Conservation (phyloP, 2,888 invertebrate species). For the Lissocephala sabroskyi region DNA sequence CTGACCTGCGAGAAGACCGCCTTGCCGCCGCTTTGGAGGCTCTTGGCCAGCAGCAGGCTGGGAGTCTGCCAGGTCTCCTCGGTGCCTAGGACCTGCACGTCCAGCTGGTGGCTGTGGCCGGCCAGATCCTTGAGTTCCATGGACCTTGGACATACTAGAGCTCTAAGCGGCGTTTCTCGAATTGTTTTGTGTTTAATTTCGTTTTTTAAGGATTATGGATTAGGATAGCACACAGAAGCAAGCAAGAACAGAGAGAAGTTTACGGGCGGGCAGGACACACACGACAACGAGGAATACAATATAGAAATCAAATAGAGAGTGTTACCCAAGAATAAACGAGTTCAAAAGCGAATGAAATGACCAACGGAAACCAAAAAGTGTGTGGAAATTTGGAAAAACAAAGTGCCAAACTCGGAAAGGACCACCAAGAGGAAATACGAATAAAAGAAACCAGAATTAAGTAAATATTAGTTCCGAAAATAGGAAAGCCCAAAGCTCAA, state of each 20-base stretch:
- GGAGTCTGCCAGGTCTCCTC: slow-evolving; percentile 93
- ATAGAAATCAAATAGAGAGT: too few species aligned
- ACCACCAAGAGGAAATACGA: too few species aligned
- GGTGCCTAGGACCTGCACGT: slow-evolving; percentile 84
- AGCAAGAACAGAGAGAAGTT: slow-evolving; percentile 35
- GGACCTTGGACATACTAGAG: slow-evolving; percentile 73
- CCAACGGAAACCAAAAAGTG: too few species aligned
- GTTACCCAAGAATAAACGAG: too few species aligned
- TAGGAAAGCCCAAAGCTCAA: too few species aligned
- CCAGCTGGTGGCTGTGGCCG: slow-evolving; percentile 78
- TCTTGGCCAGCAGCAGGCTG: slow-evolving; percentile 81
- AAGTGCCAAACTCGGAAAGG: too few species aligned
- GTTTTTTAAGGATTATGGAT: slow-evolving; percentile 28
- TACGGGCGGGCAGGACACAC: slow-evolving; percentile 24
- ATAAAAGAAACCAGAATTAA: too few species aligned
- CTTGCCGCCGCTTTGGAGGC: slow-evolving; percentile 78
- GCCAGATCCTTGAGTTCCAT: slow-evolving; percentile 74
- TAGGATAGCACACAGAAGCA: slow-evolving; percentile 38
- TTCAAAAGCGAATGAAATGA: too few species aligned
- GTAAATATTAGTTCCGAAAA: too few species aligned
- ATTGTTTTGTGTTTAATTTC: slow-evolving; percentile 29
- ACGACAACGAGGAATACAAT: too few species aligned
- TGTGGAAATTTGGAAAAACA: too few species aligned
- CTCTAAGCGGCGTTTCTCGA: slow-evolving; percentile 70
- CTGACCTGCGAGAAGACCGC: slow-evolving; percentile 87